Evolutionary conservation across 1,140 invertebrate species (phyloP), one percentile per base, ranked within the genome.

Genomic region (Trachymyrmex cornetzi): DNA sequence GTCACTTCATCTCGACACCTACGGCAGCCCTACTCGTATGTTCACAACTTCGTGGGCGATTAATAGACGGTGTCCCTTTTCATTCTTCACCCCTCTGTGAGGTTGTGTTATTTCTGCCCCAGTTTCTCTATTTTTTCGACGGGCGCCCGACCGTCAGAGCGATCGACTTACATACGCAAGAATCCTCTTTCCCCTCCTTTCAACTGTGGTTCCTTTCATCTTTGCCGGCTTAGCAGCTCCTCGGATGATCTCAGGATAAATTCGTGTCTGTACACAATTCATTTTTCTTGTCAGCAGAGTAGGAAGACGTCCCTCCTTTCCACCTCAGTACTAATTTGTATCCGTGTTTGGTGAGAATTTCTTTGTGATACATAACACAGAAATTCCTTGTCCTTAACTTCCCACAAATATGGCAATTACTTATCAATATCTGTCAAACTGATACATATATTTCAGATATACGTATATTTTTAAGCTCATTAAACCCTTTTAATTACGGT

Each of bases 241-340:
- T 87, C 89, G 81, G 91, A 90, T 88, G 89, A 90, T 90, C 92
- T 77, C 85, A 87, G 85, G 86, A 93, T 92, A 87, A 91, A 91
- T 79, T 90, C 88, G 75, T 81, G 69, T 92, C 82, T 87, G 88
- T 92, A 91, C 89, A 92, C 91, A 93, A 92, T 93, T 93, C 92
- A 93, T 94, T 94, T 93, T 91, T 94, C 93, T 94, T 93, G 89
- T 92, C 90, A 91, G 69, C 66, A 72, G 84, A 85, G 86, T 86
- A 87, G 88, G 69, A 84, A 89, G 88, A 64, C 53, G 50, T 67
- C 27, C 27, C 5, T 55, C 59, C 77, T 69, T 30, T 22, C 50
- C 59, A 24, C 55, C 16, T 19, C 48, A 34, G 4, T 9, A n/a
- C n/a, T 55, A 16, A 50, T 75, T 44, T 22, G 50, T 59, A 48